Percentiles rank a stretch among this genome's conserved stretches.
Evolutionary conservation across 1,140 invertebrate genomes (phyloP).

Genomic region (Glossosoma conforme): DNA sequence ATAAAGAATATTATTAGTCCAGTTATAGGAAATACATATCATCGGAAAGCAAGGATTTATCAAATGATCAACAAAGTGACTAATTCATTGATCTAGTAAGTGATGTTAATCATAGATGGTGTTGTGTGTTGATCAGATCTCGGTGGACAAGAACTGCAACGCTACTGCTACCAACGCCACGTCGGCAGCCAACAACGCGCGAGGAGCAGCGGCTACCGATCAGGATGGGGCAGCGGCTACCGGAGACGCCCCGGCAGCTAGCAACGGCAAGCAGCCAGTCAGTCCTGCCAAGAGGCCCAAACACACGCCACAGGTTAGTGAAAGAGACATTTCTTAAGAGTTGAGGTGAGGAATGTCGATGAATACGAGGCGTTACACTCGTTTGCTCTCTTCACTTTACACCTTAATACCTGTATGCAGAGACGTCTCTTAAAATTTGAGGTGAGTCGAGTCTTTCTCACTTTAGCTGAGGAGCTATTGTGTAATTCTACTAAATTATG

Average conservation of each 20-base stretch:
- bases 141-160: conserved; percentile 69
- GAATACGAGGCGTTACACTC: background rate
- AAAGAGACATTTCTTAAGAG: background rate
- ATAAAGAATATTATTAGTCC: too few relatives aligned
- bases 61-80: too few relatives aligned
- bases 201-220: background rate
- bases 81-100: too few relatives aligned
- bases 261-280: conserved; percentile 26
- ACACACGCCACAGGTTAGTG: background rate
- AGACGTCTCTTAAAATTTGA: too few relatives aligned
- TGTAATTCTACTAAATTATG: too few relatives aligned
- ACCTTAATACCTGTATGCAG: background rate
- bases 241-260: conserved; percentile 7
- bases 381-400: background rate
- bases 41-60: too few relatives aligned
- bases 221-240: background rate
- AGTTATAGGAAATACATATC: too few relatives aligned
- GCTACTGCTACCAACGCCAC: conserved; percentile 48
- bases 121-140: too few relatives aligned
- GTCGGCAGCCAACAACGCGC: conserved; percentile 22
- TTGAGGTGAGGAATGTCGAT: background rate
- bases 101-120: too few relatives aligned
- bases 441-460: too few relatives aligned
- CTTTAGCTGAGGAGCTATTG: too few relatives aligned
- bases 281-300: conserved; percentile 35